Percentiles rank a stretch among this genome's conserved stretches.
Conservation (phyloP, 2,888 invertebrate species). For the Antheraea yamamai region DNA sequence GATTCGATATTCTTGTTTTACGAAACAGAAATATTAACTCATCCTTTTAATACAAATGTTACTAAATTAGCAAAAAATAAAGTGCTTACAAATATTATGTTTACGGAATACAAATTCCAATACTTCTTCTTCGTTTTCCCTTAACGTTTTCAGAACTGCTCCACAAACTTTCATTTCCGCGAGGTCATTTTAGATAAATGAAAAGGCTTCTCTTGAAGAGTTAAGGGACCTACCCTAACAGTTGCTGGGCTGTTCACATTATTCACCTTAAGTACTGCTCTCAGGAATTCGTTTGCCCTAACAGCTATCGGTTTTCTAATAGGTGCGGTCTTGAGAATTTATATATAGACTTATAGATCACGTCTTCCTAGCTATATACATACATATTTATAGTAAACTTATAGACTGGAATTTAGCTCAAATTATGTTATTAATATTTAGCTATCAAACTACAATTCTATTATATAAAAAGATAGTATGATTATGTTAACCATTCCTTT, state of each 20-base stretch:
- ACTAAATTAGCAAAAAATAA: not conserved
- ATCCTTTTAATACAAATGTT: too few species aligned
- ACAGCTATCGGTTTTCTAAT: constrained; percentile 14
- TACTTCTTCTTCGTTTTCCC: not conserved
- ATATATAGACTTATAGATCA: not conserved
- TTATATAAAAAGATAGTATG: not conserved
- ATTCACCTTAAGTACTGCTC: constrained; percentile 17
- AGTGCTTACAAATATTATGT: not conserved
- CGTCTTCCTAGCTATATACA: not conserved
- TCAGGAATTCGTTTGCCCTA: constrained; percentile 14
- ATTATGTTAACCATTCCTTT: not conserved
- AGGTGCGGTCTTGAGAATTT: not conserved
- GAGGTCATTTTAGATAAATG: constrained; percentile 21
- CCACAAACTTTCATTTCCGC: constrained; percentile 21
- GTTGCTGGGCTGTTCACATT: not conserved
- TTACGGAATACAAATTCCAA: constrained; percentile 8
- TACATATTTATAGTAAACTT: not conserved
- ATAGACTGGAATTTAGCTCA: not conserved
- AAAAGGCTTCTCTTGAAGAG: constrained; percentile 13
- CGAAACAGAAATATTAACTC: not conserved
- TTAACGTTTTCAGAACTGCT: constrained; percentile 15
- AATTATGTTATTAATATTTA: not conserved
- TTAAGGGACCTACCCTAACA: constrained; percentile 15
- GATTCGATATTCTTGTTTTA: not conserved
- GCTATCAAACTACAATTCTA: not conserved